Evolutionary conservation across 1,140 invertebrate genomes (phyloP).

Genomic region (Adelges cooleyi): DNA sequence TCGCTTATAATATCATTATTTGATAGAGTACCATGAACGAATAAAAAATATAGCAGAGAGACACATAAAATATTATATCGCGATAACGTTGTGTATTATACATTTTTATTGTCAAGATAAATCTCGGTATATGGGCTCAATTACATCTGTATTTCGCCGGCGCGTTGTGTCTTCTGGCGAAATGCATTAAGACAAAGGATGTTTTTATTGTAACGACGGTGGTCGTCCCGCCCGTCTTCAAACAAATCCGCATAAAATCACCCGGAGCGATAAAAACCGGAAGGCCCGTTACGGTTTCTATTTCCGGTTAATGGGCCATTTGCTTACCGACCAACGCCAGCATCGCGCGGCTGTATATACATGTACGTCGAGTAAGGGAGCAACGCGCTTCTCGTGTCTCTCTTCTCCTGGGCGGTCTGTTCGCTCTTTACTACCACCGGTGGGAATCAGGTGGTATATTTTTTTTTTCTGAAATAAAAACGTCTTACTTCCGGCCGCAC

Average conservation of each 20-base stretch:
- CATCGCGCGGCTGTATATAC: too few relatives aligned
- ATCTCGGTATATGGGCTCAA: background rate
- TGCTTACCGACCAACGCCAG: background rate
- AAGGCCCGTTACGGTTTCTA: slow-evolving; percentile 8
- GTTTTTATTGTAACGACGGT: background rate
- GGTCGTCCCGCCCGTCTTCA: background rate
- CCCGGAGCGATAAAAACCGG: slow-evolving; percentile 3
- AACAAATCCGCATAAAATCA: background rate
- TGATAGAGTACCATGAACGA: too few relatives aligned
- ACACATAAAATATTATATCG: too few relatives aligned
- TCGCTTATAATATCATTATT: too few relatives aligned
- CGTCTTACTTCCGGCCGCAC: background rate
- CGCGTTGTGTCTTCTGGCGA: too few relatives aligned
- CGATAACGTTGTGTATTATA: too few relatives aligned
- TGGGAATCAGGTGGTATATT: background rate
- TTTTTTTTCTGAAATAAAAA: slow-evolving; percentile 25
- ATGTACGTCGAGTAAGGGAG: too few relatives aligned
- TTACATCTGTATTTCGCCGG: background rate
- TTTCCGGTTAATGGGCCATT: slow-evolving; percentile 19
- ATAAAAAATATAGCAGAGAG: too few relatives aligned
- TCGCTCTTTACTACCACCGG: background rate
- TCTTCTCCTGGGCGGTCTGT: background rate
- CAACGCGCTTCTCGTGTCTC: too few relatives aligned
- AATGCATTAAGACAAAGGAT: slow-evolving; percentile 1
- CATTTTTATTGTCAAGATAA: too few relatives aligned